Percentiles rank a stretch among this genome's conserved stretches.
These are phyloP conservation scores for Centropristis striata DNA, from an alignment of 2,113 vertebrate species.

Conservation along the genomic window DNA sequence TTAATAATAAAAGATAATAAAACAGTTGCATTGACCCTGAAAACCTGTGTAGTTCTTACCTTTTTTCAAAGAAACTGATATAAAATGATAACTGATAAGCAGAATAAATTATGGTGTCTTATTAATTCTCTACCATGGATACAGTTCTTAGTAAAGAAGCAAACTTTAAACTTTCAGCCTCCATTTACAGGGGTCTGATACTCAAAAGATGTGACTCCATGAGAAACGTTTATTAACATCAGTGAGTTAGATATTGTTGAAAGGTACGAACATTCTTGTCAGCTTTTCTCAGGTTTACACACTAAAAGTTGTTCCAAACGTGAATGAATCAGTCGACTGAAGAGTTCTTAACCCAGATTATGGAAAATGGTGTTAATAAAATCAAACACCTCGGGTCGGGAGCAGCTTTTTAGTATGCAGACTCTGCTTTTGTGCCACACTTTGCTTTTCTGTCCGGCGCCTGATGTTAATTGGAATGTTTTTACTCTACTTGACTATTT, in stretches of 20 bases:
- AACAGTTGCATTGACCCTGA: too few species aligned
- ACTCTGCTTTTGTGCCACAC: background rate
- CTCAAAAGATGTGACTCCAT: background rate
- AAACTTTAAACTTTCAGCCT: too few species aligned
- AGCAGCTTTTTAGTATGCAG: conserved; percentile 28
- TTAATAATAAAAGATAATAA: too few species aligned
- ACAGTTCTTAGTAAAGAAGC: too few species aligned
- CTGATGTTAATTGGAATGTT: conserved; percentile 19
- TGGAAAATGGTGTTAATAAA: conserved; percentile 29
- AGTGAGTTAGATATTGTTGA: background rate
- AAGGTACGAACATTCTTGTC: background rate
- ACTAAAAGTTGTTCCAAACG: background rate
- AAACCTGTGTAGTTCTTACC: too few species aligned
- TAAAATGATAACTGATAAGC: too few species aligned
- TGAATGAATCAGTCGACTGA: conserved; percentile 18
- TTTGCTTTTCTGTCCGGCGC: conserved; percentile 3
- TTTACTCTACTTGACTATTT: conserved; percentile 11
- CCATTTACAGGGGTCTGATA: background rate
- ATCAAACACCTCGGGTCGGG: background rate
- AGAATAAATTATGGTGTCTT: too few species aligned
- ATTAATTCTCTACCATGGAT: too few species aligned
- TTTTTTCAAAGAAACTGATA: too few species aligned
- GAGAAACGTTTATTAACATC: background rate
- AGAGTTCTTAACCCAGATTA: conserved; percentile 1
- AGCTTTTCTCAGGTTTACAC: background rate